phyloP scores from a whole-genome alignment of 1,140 invertebrate species.

The Meloidogyne chitwoodi region DNA sequence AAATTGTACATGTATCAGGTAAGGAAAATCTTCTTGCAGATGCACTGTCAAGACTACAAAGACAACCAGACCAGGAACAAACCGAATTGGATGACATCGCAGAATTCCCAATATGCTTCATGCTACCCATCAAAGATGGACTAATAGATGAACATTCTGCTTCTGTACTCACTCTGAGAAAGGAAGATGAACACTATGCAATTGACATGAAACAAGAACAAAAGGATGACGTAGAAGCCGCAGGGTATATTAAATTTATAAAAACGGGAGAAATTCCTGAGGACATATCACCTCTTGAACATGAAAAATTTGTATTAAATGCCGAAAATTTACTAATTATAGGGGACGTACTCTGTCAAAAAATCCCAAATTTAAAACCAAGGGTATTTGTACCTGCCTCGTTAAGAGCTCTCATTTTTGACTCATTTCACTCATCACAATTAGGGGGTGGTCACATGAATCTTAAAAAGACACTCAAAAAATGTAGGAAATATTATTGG shows the following conservation, averaged over 20 bases:
- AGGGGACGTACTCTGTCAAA: background rate
- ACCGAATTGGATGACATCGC: constrained; percentile 18
- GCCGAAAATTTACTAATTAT: background rate
- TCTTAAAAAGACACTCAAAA: constrained; percentile 5
- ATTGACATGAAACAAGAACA: constrained; percentile 7
- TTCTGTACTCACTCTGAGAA: background rate
- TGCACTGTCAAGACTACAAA: background rate
- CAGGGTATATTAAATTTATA: constrained; percentile 1
- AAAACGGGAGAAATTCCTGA: constrained; percentile 2
- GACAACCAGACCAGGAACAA: background rate
- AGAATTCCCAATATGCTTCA: constrained; percentile 13
- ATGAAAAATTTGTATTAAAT: background rate
- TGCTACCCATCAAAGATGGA: too few relatives aligned
- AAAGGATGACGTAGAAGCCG: background rate
- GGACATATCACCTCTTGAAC: background rate
- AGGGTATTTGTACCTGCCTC: background rate
- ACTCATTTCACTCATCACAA: constrained; percentile 8
- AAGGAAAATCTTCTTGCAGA: constrained; percentile 6
- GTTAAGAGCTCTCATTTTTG: constrained; percentile 1
- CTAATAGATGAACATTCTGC: background rate
- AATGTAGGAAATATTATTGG: constrained; percentile 23
- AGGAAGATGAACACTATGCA: background rate
- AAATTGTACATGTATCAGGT: constrained; percentile 12
- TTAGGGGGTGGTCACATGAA: constrained; percentile 23
- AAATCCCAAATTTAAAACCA: background rate